phyloP scores from a whole-genome alignment of 2,113 vertebrate species.

The Ovis aries region DNA sequence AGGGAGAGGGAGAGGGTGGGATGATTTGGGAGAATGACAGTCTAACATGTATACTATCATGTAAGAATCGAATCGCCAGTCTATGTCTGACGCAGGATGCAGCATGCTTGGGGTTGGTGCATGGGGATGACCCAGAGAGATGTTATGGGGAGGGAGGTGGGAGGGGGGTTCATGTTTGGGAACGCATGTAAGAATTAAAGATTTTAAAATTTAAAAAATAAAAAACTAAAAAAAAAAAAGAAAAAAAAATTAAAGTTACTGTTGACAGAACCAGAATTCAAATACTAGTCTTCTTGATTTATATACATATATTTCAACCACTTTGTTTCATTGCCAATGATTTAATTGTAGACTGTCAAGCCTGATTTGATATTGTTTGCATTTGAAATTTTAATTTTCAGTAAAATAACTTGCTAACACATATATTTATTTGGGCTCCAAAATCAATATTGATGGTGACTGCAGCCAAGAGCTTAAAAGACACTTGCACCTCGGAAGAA shows the following conservation, averaged over 20 bases:
- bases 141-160: no score
- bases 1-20: no score
- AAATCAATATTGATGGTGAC: background rate
- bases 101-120: no score
- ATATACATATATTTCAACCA: background rate
- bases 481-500: background rate
- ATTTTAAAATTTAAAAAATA: no score
- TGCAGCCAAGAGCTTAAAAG: background rate
- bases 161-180: no score
- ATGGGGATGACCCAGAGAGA: no score
- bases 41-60: no score
- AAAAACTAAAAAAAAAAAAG: no score
- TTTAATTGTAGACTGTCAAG: background rate
- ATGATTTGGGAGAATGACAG: no score
- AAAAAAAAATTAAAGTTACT: background rate
- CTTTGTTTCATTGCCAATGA: background rate
- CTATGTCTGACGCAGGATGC: no score
- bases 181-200: no score
- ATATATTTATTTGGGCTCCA: background rate
- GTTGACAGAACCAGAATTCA: background rate
- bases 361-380: background rate
- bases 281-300: background rate
- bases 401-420: background rate
- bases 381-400: background rate
- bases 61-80: no score